These are phyloP conservation scores for Drosophila grimshawi DNA, from an alignment of 1,140 invertebrate species.

Conservation along the genomic window DNA sequence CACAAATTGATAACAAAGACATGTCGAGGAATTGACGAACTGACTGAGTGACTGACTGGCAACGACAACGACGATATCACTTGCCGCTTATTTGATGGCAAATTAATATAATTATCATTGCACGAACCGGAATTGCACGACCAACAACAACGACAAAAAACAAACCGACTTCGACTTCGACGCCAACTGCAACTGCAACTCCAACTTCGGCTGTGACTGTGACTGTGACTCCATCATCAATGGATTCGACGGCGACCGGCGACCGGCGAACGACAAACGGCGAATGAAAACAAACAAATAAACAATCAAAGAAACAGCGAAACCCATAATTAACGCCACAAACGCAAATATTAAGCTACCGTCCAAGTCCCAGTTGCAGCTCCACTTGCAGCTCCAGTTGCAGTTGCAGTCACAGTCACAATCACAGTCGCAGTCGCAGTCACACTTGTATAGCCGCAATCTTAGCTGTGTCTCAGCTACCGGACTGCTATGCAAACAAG, in stretches of 20 bases:
- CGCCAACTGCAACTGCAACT: slow-evolving; percentile 1
- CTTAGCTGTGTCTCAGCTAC: slow-evolving; percentile 8
- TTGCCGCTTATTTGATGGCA: slow-evolving; percentile 77
- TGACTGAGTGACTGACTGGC: slow-evolving; percentile 26
- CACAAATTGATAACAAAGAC: slow-evolving; percentile 73
- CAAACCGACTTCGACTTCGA: slow-evolving; percentile 7
- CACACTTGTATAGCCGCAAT: slow-evolving; percentile 41
- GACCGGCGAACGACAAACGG: background rate
- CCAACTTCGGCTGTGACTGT: background rate
- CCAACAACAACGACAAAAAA: slow-evolving; percentile 54
- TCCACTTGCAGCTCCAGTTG: slow-evolving; percentile 2
- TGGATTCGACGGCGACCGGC: slow-evolving; percentile 16
- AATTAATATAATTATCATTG: slow-evolving; percentile 83
- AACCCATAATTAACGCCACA: slow-evolving; percentile 78
- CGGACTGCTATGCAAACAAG: slow-evolving; percentile 3
- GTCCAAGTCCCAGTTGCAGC: slow-evolving; percentile 33
- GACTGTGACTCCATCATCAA: slow-evolving; percentile 22
- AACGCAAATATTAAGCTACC: slow-evolving; percentile 79
- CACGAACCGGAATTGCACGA: slow-evolving; percentile 79
- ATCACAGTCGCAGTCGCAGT: slow-evolving; percentile 6
- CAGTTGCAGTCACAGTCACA: background rate
- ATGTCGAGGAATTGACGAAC: slow-evolving; percentile 43
- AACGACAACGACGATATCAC: slow-evolving; percentile 50
- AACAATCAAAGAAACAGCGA: slow-evolving; percentile 78
- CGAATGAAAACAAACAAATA: slow-evolving; percentile 65